phyloP scores from a whole-genome alignment of 2,797 vertebrate species.

The Oophaga sylvatica region DNA sequence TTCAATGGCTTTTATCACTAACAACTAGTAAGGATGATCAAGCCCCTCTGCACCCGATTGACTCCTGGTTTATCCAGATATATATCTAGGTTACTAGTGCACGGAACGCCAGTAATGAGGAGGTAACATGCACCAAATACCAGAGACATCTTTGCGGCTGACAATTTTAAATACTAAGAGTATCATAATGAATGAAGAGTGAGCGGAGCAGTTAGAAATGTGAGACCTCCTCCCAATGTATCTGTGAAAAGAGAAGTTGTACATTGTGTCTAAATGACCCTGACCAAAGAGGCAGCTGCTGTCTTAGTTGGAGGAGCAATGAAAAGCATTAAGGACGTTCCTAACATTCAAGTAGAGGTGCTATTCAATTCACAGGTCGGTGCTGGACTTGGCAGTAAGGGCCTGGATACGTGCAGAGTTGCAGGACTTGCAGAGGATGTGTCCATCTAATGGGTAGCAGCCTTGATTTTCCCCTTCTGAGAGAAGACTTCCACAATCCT shows the following conservation, averaged over 20 bases:
- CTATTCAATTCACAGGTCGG: conserved; percentile 86
- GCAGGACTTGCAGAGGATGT: conserved; percentile 97
- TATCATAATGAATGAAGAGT: conserved; percentile 8
- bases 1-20: neutral
- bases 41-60: neutral
- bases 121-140: conserved; percentile 8
- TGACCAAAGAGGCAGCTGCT: conserved; percentile 12
- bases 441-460: conserved; percentile 96
- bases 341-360: conserved; percentile 66
- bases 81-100: neutral
- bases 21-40: neutral
- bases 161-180: neutral
- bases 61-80: neutral
- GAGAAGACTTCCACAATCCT: conserved; percentile 93
- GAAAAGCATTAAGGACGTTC: conserved; percentile 64
- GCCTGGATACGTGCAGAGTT: conserved; percentile 93
- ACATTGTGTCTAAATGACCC: conserved; percentile 29
- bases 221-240: conserved; percentile 27
- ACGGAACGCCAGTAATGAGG: neutral
- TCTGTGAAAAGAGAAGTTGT: conserved; percentile 1
- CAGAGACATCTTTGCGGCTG: neutral
- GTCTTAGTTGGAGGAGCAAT: conserved; percentile 49
- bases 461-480: conserved; percentile 98
- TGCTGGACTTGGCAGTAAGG: conserved; percentile 95
- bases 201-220: conserved; percentile 21